These are phyloP conservation scores for Holothuria leucospilota DNA, from an alignment of 53 echinoderm and acorn worm species.

Conservation along the genomic window DNA sequence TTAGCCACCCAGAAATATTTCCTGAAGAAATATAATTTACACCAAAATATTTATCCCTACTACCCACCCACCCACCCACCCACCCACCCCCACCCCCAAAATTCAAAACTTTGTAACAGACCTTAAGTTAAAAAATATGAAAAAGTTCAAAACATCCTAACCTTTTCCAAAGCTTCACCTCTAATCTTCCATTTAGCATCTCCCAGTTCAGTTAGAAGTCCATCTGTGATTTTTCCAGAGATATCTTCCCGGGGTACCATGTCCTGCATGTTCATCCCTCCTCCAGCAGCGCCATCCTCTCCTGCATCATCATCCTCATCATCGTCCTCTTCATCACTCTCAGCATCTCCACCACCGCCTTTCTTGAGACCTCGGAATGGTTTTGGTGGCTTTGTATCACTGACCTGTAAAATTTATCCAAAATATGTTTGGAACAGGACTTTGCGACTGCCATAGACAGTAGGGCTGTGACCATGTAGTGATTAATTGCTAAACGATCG, in stretches of 20 bases:
- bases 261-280: constrained; percentile 72
- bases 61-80: no score
- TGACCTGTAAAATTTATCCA: constrained; percentile 54
- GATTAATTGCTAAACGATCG: no score
- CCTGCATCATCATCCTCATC: constrained; percentile 73
- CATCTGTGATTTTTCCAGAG: constrained; percentile 76
- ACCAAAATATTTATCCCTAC: no score
- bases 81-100: no score
- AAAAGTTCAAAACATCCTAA: constrained; percentile 14
- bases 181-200: constrained; percentile 91
- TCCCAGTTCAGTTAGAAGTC: constrained; percentile 71
- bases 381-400: constrained; percentile 72
- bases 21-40: no score
- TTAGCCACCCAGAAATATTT: no score
- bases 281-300: constrained; percentile 62
- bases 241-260: constrained; percentile 77
- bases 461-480: no score
- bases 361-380: constrained; percentile 82
- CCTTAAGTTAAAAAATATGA: no score
- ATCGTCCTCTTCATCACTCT: constrained; percentile 68
- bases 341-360: constrained; percentile 41
- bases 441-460: no score
- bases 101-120: no score
- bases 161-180: constrained; percentile 92
- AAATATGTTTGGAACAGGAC: no score